phyloP scores from a whole-genome alignment of 1,140 invertebrate genomes.

The Tribolium madens region DNA sequence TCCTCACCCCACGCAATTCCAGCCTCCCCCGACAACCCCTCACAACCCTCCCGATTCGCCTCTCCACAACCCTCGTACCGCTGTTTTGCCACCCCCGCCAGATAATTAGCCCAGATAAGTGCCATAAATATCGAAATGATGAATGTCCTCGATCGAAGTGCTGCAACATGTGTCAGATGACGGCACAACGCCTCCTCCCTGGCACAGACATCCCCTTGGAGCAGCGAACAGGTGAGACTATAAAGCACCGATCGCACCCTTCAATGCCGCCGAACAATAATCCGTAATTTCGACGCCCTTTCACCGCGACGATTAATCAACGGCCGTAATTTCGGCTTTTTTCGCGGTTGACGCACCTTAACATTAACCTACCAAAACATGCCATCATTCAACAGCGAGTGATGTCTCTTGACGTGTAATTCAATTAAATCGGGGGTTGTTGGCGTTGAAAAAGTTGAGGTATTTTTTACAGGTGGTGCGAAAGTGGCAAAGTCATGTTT shows the following conservation, averaged over 20 bases:
- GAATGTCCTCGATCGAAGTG: conserved; percentile 16
- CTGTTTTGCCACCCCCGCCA: conserved; percentile 6
- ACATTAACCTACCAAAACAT: neutral
- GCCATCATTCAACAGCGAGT: no score
- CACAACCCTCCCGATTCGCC: no score
- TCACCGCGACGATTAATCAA: conserved; percentile 12
- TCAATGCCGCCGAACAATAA: conserved; percentile 29
- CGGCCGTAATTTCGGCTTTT: neutral
- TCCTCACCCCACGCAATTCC: no score
- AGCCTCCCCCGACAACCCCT: no score
- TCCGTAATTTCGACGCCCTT: conserved; percentile 18
- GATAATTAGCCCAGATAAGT: conserved; percentile 31
- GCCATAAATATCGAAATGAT: conserved; percentile 36
- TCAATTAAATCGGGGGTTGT: no score
- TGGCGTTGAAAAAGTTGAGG: no score
- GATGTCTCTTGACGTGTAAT: no score
- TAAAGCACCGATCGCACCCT: conserved; percentile 23
- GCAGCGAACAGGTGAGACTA: conserved; percentile 31
- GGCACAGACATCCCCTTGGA: conserved; percentile 6
- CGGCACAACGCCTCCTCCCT: neutral
- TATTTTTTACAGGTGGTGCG: no score
- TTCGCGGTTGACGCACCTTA: neutral
- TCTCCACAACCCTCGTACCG: neutral
- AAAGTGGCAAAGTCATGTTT: no score
- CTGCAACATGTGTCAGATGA: conserved; percentile 34